Evolutionary conservation across 2,797 vertebrate genomes (phyloP), one percentile per base, ranked within the genome.

Genomic region (Gambusia yucatana): DNA sequence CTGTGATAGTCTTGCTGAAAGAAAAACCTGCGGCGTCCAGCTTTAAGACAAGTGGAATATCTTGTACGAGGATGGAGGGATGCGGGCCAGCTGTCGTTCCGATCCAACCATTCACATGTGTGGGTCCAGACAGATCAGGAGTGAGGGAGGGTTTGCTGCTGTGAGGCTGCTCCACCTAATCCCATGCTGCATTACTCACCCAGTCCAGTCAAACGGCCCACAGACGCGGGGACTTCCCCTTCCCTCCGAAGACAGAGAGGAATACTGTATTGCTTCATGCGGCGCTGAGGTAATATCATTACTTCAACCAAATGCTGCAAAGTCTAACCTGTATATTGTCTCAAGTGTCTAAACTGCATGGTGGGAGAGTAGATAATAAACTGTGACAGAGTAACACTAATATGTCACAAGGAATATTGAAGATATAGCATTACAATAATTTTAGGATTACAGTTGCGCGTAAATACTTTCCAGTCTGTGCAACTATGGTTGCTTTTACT

Each of bases 131-230:
- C 93, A 91, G 91, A 90, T 87, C 89, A 71, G 59, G 89, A 89
- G 90, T 84, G 89, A 93, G 91, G 93, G 91, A 94, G 92, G 87
- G 90, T 90, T 91, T 90, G 91, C 91, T 94, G 94, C 93, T 92
- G 90, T 79, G 91, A 94, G 88, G 85, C 90, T 88, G 89, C 94
- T 95, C 96, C 96, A 96, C 96, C 95, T 95, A 96, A 93, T 96
- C 95, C 95, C 95, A 92, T 92, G 94, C 91, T 91, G 88, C 94
- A 95, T 96, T 95, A 96, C 95, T 95, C 95, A 95, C 89, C 89
- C 81, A 71, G 88, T 90, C 89, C 91, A 88, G 91, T 89, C 90
- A 80, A 92, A 89, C 87, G 89, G 92, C 92, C 82, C 87, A 89
- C 90, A 95, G 92, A 93, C 91, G 46, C 9, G 77, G 95, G 94